Conservation (phyloP, 2,113 vertebrate genomes). For the Scomber colias region DNA sequence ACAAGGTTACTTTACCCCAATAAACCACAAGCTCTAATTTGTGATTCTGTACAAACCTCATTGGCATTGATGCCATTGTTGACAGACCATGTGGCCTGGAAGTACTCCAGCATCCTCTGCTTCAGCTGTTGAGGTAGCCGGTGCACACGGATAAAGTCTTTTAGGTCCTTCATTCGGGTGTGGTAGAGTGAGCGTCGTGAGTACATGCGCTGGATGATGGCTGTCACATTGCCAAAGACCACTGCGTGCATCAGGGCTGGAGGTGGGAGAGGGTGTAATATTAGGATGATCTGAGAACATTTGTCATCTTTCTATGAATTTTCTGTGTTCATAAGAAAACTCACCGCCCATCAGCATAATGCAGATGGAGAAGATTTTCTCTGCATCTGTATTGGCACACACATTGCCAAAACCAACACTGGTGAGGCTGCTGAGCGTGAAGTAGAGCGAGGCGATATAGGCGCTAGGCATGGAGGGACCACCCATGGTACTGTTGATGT, state of each 20-base stretch:
- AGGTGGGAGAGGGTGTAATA: neutral
- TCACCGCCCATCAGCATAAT: constrained; percentile 98
- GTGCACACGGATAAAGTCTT: constrained; percentile 96
- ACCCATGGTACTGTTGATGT: constrained; percentile 90
- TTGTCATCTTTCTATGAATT: neutral
- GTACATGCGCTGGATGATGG: constrained; percentile 99
- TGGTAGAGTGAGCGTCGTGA: constrained; percentile 96
- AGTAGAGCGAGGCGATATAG: constrained; percentile 97
- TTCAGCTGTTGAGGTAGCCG: constrained; percentile 95
- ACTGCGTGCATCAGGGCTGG: constrained; percentile 97
- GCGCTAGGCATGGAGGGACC: constrained; percentile 93
- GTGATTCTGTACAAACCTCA: constrained; percentile 83
- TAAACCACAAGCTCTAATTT: neutral
- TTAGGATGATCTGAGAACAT: neutral
- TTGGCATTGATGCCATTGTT: constrained; percentile 97
- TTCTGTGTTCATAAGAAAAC: constrained; percentile 23
- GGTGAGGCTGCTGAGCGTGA: constrained; percentile 97
- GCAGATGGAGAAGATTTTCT: constrained; percentile 98
- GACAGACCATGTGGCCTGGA: constrained; percentile 98
- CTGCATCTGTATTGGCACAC: constrained; percentile 94
- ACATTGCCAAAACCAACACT: constrained; percentile 98
- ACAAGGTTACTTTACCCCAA: neutral
- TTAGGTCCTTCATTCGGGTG: constrained; percentile 96
- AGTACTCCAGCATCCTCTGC: constrained; percentile 97
- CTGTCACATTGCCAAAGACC: constrained; percentile 97